Percentiles rank a stretch among this genome's conserved stretches.
Conservation (phyloP, 2,113 vertebrate species). For the Ranitomeya imitator region DNA sequence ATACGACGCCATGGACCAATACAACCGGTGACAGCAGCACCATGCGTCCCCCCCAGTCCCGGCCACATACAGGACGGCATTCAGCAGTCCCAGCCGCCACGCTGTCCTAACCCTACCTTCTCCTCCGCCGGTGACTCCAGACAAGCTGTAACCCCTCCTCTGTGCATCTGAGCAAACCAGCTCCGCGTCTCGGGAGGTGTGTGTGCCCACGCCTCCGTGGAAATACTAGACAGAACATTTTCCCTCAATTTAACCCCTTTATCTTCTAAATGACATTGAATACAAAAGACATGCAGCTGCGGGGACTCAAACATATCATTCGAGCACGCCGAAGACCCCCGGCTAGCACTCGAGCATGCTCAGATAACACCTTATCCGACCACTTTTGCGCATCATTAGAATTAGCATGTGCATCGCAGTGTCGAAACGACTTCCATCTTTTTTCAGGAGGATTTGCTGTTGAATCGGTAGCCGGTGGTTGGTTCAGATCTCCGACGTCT, state of each 20-base stretch:
- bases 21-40: not conserved
- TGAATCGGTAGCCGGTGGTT: no score
- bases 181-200: conserved; percentile 39
- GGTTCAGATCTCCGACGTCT: no score
- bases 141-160: not conserved
- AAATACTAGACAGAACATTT: not conserved
- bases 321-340: no score
- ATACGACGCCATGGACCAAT: not conserved
- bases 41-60: not conserved
- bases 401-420: no score
- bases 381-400: no score
- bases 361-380: no score
- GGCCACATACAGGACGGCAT: not conserved
- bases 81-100: not conserved
- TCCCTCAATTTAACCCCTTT: conserved; percentile 1
- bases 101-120: not conserved
- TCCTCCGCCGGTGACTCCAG: not conserved
- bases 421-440: no score
- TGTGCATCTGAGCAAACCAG: conserved; percentile 5
- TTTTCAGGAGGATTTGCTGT: no score
- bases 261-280: conserved; percentile 10
- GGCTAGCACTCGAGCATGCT: no score
- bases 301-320: no score
- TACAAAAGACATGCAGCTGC: not conserved
- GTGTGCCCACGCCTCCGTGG: conserved; percentile 34